Evolutionary conservation across 2,797 vertebrate genomes (phyloP).

Genomic region (Oryzias sinensis): DNA sequence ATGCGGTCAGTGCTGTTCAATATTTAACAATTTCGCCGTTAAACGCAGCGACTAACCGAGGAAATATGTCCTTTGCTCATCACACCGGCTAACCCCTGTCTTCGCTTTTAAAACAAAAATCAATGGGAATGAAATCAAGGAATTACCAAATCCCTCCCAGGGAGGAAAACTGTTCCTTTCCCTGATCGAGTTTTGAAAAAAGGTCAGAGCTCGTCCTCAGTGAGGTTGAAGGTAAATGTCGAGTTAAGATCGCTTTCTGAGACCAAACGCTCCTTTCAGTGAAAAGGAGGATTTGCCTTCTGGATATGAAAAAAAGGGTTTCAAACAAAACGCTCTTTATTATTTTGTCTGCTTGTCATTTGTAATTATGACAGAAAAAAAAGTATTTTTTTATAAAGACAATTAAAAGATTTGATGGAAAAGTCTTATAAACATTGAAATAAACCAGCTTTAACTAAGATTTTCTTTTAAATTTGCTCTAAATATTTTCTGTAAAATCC

Average conservation of each 20-base stretch:
- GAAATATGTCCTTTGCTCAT: slow-evolving; percentile 60
- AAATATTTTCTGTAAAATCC: too few species aligned
- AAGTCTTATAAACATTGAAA: too few species aligned
- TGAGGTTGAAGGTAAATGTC: slow-evolving; percentile 40
- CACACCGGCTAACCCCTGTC: slow-evolving; percentile 37
- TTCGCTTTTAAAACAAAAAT: slow-evolving; percentile 61
- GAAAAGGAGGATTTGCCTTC: not conserved
- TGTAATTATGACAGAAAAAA: too few species aligned
- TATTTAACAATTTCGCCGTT: slow-evolving; percentile 58
- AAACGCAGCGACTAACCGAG: slow-evolving; percentile 35
- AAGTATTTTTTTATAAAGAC: too few species aligned
- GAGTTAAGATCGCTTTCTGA: slow-evolving; percentile 31
- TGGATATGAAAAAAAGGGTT: not conserved
- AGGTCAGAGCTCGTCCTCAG: slow-evolving; percentile 44
- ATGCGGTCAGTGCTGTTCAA: slow-evolving; percentile 47
- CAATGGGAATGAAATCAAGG: slow-evolving; percentile 67
- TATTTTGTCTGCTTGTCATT: too few species aligned
- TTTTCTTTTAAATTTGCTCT: too few species aligned
- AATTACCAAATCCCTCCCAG: slow-evolving; percentile 43
- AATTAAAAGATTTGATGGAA: too few species aligned
- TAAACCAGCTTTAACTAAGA: too few species aligned
- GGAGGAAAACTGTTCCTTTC: slow-evolving; percentile 44
- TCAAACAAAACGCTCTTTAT: not conserved
- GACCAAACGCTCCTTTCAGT: slow-evolving; percentile 10
- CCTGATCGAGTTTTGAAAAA: slow-evolving; percentile 64